A percentile compares a stretch with the other conserved stretches of the same genome.
Conservation (phyloP, 2,113 vertebrate species). For the Nothocercus nigrocapillus region DNA sequence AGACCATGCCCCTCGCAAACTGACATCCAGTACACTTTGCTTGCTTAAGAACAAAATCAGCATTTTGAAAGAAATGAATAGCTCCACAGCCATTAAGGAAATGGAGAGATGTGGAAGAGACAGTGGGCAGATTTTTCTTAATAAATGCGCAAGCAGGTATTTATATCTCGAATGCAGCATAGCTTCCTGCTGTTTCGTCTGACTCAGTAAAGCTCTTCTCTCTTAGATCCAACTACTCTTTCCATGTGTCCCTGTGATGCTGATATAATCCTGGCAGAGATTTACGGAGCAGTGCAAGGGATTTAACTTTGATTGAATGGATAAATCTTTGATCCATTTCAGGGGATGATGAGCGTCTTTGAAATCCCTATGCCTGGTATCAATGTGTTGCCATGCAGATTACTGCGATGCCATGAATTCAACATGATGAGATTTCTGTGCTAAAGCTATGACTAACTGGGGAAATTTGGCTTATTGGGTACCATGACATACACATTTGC, state of each 20-base stretch:
- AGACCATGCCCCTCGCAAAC: not conserved
- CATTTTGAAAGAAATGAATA: not conserved
- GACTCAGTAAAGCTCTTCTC: constrained; percentile 23
- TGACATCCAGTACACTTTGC: not conserved
- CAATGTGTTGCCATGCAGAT: constrained; percentile 55
- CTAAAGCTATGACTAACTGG: constrained; percentile 2
- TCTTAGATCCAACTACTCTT: constrained; percentile 30
- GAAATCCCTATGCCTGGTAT: constrained; percentile 18
- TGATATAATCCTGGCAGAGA: constrained; percentile 51
- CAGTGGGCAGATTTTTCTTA: not conserved
- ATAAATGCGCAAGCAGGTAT: constrained; percentile 29
- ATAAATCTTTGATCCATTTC: constrained; percentile 57
- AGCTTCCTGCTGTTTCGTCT: not conserved
- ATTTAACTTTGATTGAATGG: constrained; percentile 18
- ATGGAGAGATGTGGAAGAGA: not conserved
- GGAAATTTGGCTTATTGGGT: constrained; percentile 26
- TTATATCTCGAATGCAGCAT: constrained; percentile 17
- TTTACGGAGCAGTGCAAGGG: constrained; percentile 30
- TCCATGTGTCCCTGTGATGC: constrained; percentile 46
- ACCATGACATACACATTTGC: not conserved
- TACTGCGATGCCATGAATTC: constrained; percentile 12
- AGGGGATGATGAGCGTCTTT: constrained; percentile 11
- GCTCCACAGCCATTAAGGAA: not conserved
- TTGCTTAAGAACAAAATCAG: not conserved
- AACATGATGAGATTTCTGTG: not conserved